A percentile compares a stretch with the other conserved stretches of the same genome.
Evolutionary conservation across 2,888 invertebrate genomes (phyloP).

Genomic region (Spilarctia lutea): DNA sequence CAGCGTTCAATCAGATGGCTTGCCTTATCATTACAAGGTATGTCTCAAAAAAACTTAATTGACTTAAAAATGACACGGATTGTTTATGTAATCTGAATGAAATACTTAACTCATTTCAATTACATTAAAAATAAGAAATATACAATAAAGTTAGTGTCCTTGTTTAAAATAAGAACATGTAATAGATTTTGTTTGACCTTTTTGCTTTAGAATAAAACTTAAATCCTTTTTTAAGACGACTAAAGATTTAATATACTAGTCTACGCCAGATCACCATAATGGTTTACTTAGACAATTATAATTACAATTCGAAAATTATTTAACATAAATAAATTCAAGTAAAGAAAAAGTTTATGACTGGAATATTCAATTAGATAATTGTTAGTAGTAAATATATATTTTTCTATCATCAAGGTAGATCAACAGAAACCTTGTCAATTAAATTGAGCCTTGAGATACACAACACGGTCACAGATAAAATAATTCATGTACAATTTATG

Average conservation of each 20-base stretch:
- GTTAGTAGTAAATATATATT: constrained; percentile 5
- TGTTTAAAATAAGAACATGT: neutral
- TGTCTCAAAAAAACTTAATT: neutral
- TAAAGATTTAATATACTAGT: neutral
- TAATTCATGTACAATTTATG: neutral
- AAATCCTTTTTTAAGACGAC: neutral
- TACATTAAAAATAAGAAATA: neutral
- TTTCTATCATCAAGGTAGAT: constrained; percentile 17
- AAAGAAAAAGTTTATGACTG: neutral
- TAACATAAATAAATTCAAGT: neutral
- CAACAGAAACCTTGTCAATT: constrained; percentile 11
- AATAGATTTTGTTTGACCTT: neutral
- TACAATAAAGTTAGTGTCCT: neutral
- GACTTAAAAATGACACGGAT: neutral
- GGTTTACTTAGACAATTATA: neutral
- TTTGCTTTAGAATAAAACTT: neutral
- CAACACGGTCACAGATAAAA: constrained; percentile 8
- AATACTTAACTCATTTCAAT: neutral
- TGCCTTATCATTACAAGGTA: no score
- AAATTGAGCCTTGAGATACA: constrained; percentile 8
- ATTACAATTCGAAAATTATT: neutral
- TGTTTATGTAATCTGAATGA: neutral
- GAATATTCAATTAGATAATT: constrained; percentile 10
- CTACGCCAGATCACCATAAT: neutral
- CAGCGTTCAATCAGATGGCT: no score